Base-by-base conservation (phyloP, 2,888 invertebrate genomes). In the Eupeodes luniger region DNA sequence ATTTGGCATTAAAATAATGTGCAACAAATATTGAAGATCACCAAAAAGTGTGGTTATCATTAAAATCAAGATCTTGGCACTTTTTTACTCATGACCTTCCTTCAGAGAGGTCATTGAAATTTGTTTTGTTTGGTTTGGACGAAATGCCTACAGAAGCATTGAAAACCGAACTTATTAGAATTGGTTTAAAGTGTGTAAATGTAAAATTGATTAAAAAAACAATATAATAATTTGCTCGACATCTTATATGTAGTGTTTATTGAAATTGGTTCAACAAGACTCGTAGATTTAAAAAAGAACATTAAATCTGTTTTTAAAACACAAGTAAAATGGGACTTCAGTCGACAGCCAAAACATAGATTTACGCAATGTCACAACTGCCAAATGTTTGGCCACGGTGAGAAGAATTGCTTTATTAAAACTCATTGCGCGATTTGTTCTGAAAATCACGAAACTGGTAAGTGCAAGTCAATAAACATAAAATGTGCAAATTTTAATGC, bases 401-500 rank as follows among this genome's bases (percentile, higher is more conserved):
- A n/a, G 11, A 59, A 59, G 11, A 59, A 59, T 19, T 59, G 59
- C 59, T 34, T 34, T 19, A 34, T 34, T 5, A 67, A 27, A 47
- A 67, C 67, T 27, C 67, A 67, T 6, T 67, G 67, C n/a, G 67
- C 51, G 5, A 67, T 51, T 27, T 67, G 67, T 11, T 51, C 57
- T 19, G 55, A 70, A 11, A 59, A n/a, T 3, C 62, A 62, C 40
- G 62, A 69, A 16, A 74, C 72, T 1, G 61, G 14, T n/a, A 49
- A 61, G n/a, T 70, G 70, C 7, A 14, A 53, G 3, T 70, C 70
- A 4, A 70, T 44, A 2, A 70, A 34, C 55, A 36, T 72, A 5
- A 59, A 59, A 59, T 72, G 72, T 14, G 59, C 59, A 5, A 72
- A 74, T 44, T 72, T 59, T 59, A 72, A 47, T 27, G 61, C 27